phyloP scores from a whole-genome alignment of 1,140 invertebrate genomes.

The Telenomus remus region DNA sequence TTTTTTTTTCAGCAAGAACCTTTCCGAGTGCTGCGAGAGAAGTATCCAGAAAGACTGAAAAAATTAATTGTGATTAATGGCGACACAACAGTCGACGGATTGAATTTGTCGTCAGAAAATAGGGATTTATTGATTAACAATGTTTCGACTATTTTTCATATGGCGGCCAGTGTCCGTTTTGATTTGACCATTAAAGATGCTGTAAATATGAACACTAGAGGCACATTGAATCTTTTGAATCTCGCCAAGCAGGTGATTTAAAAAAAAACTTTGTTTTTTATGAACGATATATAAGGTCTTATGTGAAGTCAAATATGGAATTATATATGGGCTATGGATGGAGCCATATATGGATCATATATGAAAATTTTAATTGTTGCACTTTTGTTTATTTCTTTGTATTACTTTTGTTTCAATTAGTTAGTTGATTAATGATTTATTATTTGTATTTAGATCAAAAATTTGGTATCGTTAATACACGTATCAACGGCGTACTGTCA shows the following conservation, averaged over 20 bases:
- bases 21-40: slow-evolving; percentile 72
- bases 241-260: slow-evolving; percentile 70
- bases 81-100: slow-evolving; percentile 70
- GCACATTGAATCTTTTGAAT: slow-evolving; percentile 72
- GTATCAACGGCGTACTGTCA: slow-evolving; percentile 90
- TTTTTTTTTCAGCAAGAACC: slow-evolving; percentile 70
- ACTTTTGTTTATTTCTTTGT: too few relatives aligned
- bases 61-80: slow-evolving; percentile 72
- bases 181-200: slow-evolving; percentile 75
- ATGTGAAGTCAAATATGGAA: too few relatives aligned
- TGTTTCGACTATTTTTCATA: slow-evolving; percentile 90
- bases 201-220: slow-evolving; percentile 74
- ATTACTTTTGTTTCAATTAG: too few relatives aligned
- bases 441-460: too few relatives aligned
- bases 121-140: slow-evolving; percentile 76
- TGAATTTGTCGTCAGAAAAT: slow-evolving; percentile 79
- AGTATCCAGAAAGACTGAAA: slow-evolving; percentile 68
- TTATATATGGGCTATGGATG: too few relatives aligned
- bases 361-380: too few relatives aligned
- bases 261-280: not conserved
- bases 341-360: too few relatives aligned
- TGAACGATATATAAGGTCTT: too few relatives aligned
- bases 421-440: too few relatives aligned
- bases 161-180: slow-evolving; percentile 88
- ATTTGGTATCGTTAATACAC: slow-evolving; percentile 79